Base-by-base conservation (phyloP, 2,888 invertebrate species). In the Lasius platythorax region DNA sequence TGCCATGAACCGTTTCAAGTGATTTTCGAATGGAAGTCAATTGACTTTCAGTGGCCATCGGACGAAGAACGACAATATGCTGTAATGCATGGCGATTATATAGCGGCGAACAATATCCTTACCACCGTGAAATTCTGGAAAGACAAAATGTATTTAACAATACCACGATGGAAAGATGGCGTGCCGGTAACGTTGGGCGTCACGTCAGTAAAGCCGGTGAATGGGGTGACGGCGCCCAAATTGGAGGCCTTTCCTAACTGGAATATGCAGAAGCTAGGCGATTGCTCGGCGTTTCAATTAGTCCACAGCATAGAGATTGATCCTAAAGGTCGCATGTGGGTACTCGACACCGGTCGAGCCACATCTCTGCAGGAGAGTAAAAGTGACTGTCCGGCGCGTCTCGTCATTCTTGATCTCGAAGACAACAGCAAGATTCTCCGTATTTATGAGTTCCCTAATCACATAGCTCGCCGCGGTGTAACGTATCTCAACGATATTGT, bases 221-320 rank as follows among this genome's bases (percentile, higher is more conserved):
- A 92, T 18, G 85, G 97, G 96, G 96, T 96, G 50, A 95, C 97
- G 72, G 97, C 97, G 88, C 95, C 95, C 0, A 90, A 85, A 12
- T 94, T 97, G 67, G 96, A 96, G 78, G 97, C 97, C 3, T 98
- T 96, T 94, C 97, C 97, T 85, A 96, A 96, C 87, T 97, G 97
- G 97, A 96, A 95, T 33, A 96, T 96, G 95, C 97, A 97, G 92
- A 94, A 95, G 28, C 86, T 97, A 67, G 97, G 97, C 0, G 96
- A 97, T 92, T 97, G 97, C 94, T 94, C 95, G 23, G 96, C 97
- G 1, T 95, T 98, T 85, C 97, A 98, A 93, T 97, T 97, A 92
- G 97, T 97, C 37, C 97, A 97, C 94, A 97, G 97, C 90, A 95
- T 97, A 88, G 97, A 97, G 93, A 96, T 97, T 68, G 97, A 98